Evolutionary conservation across 2,113 vertebrate species (phyloP).

Genomic region (Antechinus flavipes): DNA sequence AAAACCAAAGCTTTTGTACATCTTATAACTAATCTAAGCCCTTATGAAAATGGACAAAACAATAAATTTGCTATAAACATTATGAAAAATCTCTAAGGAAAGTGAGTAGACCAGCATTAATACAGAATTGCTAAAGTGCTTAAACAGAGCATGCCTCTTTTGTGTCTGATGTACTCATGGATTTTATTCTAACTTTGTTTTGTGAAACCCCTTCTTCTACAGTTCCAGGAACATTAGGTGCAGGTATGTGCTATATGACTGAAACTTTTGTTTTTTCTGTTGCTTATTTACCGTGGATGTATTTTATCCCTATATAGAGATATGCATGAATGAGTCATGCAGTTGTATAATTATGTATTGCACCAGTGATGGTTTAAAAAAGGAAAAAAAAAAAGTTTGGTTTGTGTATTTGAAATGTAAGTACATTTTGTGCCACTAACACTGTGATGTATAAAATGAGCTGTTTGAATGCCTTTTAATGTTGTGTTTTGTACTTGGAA

Average conservation of each 20-base stretch:
- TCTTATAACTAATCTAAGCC: conserved; percentile 48
- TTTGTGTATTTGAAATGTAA: conserved; percentile 84
- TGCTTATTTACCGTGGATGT: conserved; percentile 73
- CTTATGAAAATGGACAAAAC: conserved; percentile 55
- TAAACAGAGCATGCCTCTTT: conserved; percentile 59
- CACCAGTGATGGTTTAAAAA: conserved; percentile 70
- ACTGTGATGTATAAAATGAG: conserved; percentile 91
- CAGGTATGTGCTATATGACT: conserved; percentile 64
- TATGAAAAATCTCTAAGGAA: conserved; percentile 30
- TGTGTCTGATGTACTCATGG: conserved; percentile 54
- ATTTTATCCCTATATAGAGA: conserved; percentile 83
- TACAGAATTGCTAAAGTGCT: conserved; percentile 39
- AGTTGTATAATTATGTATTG: conserved; percentile 77
- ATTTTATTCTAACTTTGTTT: conserved; percentile 64
- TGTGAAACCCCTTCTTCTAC: conserved; percentile 57
- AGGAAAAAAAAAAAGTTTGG: conserved; percentile 74
- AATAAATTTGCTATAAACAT: conserved; percentile 2
- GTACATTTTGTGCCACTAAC: conserved; percentile 90
- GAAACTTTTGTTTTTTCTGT: conserved; percentile 67
- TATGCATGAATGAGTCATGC: conserved; percentile 85
- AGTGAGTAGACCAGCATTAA: conserved; percentile 35
- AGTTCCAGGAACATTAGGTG: conserved; percentile 68
- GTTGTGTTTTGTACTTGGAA: conserved; percentile 87
- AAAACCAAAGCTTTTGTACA: conserved; percentile 77
- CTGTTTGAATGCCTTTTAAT: conserved; percentile 85